Conservation (phyloP, 2,113 vertebrate genomes). For the Poecile atricapillus region DNA sequence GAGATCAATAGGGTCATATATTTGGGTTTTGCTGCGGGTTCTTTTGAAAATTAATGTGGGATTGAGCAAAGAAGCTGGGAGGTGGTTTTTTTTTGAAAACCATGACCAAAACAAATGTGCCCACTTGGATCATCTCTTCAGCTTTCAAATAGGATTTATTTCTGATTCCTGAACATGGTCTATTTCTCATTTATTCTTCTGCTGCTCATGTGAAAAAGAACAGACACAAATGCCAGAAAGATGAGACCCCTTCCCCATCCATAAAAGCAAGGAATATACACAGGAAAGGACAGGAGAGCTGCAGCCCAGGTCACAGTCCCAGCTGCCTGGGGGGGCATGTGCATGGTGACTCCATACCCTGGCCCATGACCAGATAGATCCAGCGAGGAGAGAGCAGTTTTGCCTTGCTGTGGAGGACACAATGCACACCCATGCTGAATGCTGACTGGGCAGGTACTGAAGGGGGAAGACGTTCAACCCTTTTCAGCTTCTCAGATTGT, state of each 20-base stretch:
- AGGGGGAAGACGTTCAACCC: background rate
- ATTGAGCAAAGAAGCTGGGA: background rate
- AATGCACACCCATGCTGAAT: background rate
- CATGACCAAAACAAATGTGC: background rate
- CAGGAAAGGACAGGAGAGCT: background rate
- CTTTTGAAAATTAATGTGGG: background rate
- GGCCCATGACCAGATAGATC: background rate
- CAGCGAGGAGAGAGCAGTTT: background rate
- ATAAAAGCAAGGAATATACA: background rate
- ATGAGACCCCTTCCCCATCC: background rate
- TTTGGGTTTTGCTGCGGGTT: background rate
- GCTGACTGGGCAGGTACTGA: background rate
- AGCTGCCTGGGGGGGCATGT: fast-evolving
- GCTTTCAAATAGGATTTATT: background rate
- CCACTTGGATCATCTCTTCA: background rate
- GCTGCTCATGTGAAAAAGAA: background rate
- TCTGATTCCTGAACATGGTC: background rate
- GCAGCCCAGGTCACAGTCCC: background rate
- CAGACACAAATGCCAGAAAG: background rate
- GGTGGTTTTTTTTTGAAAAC: background rate
- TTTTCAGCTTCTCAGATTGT: background rate
- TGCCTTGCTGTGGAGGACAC: background rate
- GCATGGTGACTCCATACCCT: background rate
- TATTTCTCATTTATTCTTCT: slow-evolving; percentile 8
- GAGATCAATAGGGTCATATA: background rate